Percentiles rank a stretch among this genome's conserved stretches.
These are phyloP conservation scores for Hydrochoerus hydrochaeris DNA, from an alignment of 2,113 vertebrate species.

Conservation along the genomic window DNA sequence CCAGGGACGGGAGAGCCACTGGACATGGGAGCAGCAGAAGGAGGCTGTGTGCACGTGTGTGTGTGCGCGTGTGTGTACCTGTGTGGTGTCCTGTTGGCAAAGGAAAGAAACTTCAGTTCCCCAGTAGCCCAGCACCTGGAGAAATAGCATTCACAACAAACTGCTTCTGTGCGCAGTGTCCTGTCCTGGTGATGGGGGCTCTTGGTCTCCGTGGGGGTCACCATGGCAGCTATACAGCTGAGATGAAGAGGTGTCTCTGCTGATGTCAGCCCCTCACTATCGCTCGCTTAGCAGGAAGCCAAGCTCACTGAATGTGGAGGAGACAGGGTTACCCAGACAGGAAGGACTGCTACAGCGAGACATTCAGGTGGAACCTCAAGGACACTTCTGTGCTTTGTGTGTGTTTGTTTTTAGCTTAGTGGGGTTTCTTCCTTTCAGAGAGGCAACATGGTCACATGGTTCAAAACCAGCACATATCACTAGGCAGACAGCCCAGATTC, in stretches of 20 bases:
- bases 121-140: background rate
- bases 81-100: rapidly evolving
- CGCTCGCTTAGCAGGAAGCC: background rate
- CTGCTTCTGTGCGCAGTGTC: background rate
- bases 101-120: background rate
- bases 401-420: background rate
- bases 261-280: background rate
- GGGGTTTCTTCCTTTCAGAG: background rate
- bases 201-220: background rate
- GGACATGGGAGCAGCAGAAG: background rate
- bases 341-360: background rate
- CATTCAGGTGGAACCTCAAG: background rate
- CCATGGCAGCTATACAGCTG: background rate
- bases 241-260: background rate
- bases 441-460: background rate
- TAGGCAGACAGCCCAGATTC: background rate
- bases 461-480: background rate
- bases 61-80: too few relatives aligned
- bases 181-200: background rate
- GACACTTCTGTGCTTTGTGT: background rate
- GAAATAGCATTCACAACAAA: background rate
- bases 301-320: background rate
- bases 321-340: slow-evolving; percentile 4
- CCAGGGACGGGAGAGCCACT: background rate
- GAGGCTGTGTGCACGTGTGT: too few relatives aligned